phyloP scores from a whole-genome alignment of 2,113 vertebrate species.

The Entomyzon cyanotis region DNA sequence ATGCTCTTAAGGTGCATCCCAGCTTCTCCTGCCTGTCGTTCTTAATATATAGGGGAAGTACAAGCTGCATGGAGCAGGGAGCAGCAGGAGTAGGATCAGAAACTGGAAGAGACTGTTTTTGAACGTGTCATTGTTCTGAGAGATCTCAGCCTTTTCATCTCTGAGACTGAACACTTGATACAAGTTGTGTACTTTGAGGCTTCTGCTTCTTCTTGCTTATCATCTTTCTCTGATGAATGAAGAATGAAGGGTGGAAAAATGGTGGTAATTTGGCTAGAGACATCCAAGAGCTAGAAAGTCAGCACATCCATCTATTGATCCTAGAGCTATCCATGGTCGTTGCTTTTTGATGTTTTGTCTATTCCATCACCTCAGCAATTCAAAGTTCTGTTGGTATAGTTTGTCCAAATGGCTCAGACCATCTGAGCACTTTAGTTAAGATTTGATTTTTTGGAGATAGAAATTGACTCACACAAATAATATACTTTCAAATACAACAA shows the following conservation, averaged over 20 bases:
- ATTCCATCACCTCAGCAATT: not conserved
- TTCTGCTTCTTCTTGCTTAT: not conserved
- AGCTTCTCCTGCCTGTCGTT: not conserved
- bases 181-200: not conserved
- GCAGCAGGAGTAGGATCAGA: not conserved
- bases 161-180: not conserved
- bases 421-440: not conserved
- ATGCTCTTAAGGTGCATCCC: not conserved
- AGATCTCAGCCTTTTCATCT: not conserved
- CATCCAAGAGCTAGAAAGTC: not conserved
- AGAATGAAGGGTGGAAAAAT: not conserved
- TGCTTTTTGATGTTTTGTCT: not conserved
- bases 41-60: not conserved
- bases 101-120: not conserved
- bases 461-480: not conserved
- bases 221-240: not conserved
- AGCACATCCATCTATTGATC: not conserved
- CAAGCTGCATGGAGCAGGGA: not conserved
- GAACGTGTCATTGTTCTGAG: not conserved
- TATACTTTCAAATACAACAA: not conserved
- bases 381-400: not conserved
- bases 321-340: not conserved
- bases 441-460: not conserved
- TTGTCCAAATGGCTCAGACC: not conserved
- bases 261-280: not conserved